These are phyloP conservation scores for Pitta sordida DNA, from an alignment of 2,113 vertebrate genomes.

Conservation along the genomic window DNA sequence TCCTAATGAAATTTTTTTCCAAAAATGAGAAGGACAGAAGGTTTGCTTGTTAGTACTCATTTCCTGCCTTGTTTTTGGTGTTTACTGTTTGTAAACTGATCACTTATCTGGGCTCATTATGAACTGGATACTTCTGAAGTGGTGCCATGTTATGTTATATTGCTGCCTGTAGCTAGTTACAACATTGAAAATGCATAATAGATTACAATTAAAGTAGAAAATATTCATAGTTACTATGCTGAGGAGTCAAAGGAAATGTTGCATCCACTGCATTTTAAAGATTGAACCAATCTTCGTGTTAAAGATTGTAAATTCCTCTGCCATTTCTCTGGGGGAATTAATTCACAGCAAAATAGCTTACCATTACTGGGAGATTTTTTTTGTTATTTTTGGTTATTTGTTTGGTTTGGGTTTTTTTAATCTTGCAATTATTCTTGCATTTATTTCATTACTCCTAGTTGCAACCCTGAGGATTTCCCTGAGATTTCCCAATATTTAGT, in stretches of 20 bases:
- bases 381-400: not conserved
- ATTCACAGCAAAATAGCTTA: not conserved
- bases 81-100: not conserved
- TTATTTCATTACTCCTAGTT: slow-evolving; percentile 1
- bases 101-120: not conserved
- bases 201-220: not conserved
- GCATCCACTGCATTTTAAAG: not conserved
- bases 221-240: not conserved
- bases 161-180: not conserved
- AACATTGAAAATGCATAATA: not conserved
- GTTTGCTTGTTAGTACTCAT: not conserved
- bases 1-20: not conserved
- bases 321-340: not conserved
- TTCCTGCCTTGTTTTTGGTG: not conserved
- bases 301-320: not conserved
- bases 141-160: not conserved
- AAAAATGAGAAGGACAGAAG: not conserved
- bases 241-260: not conserved
- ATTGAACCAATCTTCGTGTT: not conserved
- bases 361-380: not conserved
- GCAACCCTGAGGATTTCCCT: not conserved
- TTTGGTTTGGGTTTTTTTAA: not conserved
- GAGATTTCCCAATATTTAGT: not conserved
- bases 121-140: not conserved
- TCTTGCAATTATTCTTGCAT: not conserved